Conservation (phyloP, 2,113 vertebrate species). For the Tupaia tana region DNA sequence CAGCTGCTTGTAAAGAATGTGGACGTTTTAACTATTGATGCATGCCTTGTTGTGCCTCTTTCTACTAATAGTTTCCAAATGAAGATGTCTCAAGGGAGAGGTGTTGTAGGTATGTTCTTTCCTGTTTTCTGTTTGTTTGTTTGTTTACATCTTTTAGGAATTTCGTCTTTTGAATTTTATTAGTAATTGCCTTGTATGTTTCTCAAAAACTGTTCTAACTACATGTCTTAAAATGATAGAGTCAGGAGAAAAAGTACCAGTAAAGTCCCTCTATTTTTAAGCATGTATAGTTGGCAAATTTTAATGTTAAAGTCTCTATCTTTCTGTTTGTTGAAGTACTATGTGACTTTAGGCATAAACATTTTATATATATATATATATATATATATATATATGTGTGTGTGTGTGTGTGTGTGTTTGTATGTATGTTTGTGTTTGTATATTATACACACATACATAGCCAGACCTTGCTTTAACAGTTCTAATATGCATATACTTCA, state of each 20-base stretch:
- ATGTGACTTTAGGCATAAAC: neutral
- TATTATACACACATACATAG: neutral
- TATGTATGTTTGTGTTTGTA: neutral
- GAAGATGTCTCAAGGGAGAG: neutral
- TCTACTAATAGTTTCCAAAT: neutral
- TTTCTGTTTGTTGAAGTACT: neutral
- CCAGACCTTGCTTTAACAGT: neutral
- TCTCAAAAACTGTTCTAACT: neutral
- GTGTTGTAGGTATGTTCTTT: fast-evolving
- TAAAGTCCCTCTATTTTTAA: neutral
- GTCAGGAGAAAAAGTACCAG: neutral
- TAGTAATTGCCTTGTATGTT: neutral
- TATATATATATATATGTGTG: too few relatives aligned
- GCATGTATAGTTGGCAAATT: neutral
- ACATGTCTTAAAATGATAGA: neutral
- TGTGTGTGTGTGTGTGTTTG: neutral
- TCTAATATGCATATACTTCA: neutral
- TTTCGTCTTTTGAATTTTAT: neutral
- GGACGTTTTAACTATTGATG: too few relatives aligned
- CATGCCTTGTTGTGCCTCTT: too few relatives aligned
- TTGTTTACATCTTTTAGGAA: neutral
- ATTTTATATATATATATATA: neutral
- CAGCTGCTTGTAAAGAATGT: too few relatives aligned
- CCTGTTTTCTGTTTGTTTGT: neutral
- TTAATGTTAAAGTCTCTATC: neutral